Conservation (phyloP, 2,113 vertebrate genomes). For the Cnemophilus loriae region DNA sequence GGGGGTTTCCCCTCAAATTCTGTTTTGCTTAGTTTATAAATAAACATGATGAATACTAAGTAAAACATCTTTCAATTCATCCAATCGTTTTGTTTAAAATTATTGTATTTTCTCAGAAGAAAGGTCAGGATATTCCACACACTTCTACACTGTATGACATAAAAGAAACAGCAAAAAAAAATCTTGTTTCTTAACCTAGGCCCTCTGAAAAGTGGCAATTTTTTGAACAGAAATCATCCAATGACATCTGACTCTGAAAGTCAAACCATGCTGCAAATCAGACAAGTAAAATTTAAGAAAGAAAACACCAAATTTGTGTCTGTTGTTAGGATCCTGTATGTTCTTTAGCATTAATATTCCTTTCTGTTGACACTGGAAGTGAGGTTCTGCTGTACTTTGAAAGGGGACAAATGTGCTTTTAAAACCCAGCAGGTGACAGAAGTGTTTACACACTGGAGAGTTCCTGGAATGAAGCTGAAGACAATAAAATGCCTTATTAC, state of each 20-base stretch:
- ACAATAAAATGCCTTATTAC: neutral
- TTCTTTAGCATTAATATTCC: neutral
- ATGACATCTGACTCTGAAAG: neutral
- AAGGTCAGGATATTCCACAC: neutral
- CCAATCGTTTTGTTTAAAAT: neutral
- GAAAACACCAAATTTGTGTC: neutral
- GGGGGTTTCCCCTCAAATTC: fast-evolving
- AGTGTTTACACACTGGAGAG: neutral
- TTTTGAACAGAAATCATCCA: too few relatives aligned
- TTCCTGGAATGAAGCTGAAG: neutral
- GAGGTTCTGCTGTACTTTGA: neutral
- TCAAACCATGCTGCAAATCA: neutral
- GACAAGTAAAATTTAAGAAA: neutral
- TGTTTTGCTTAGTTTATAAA: neutral
- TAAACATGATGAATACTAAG: neutral
- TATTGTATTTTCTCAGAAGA: neutral
- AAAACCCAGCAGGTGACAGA: neutral
- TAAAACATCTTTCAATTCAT: neutral
- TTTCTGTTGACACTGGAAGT: neutral
- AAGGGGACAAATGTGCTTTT: neutral
- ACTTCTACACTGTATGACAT: neutral
- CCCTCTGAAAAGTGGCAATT: neutral
- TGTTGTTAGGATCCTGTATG: neutral
- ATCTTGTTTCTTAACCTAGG: neutral
- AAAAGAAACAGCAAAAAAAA: neutral